A percentile compares a stretch with the other conserved stretches of the same genome.
Conservation (phyloP, 2,888 invertebrate species). For the Hydropsyche betteni region DNA sequence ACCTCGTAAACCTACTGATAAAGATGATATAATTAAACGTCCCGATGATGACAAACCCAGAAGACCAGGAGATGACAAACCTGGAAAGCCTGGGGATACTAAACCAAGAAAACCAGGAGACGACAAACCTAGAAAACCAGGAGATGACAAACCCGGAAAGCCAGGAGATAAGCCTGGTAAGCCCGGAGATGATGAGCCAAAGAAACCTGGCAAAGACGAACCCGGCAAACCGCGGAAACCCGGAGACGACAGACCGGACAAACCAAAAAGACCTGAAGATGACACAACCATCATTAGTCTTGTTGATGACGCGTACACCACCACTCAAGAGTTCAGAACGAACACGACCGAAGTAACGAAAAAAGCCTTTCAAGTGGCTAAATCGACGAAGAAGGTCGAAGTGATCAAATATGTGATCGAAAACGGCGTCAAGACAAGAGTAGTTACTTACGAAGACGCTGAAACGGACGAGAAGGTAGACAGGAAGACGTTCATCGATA, state of each 20-base stretch:
- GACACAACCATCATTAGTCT: conserved; percentile 40
- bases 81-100: conserved; percentile 40
- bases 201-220: conserved; percentile 43
- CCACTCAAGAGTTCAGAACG: conserved; percentile 53
- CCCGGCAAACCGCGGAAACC: conserved; percentile 47
- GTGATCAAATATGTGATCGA: conserved; percentile 64
- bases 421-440: conserved; percentile 64
- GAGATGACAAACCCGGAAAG: conserved; percentile 37
- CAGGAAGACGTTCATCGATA: conserved; percentile 66
- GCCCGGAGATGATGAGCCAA: conserved; percentile 36
- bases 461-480: conserved; percentile 65
- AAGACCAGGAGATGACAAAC: conserved; percentile 20
- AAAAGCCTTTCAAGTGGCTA: conserved; percentile 63
- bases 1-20: conserved; percentile 46
- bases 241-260: conserved; percentile 48
- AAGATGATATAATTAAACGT: conserved; percentile 27
- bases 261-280: conserved; percentile 39
- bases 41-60: conserved; percentile 22
- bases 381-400: conserved; percentile 65
- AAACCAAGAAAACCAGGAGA: conserved; percentile 38
- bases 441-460: conserved; percentile 65
- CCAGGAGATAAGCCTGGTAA: conserved; percentile 39
- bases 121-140: conserved; percentile 37
- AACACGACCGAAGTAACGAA: conserved; percentile 59
- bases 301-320: conserved; percentile 43